These are phyloP conservation scores for Anoplius nigerrimus DNA, from an alignment of 2,888 invertebrate species.

Conservation along the genomic window DNA sequence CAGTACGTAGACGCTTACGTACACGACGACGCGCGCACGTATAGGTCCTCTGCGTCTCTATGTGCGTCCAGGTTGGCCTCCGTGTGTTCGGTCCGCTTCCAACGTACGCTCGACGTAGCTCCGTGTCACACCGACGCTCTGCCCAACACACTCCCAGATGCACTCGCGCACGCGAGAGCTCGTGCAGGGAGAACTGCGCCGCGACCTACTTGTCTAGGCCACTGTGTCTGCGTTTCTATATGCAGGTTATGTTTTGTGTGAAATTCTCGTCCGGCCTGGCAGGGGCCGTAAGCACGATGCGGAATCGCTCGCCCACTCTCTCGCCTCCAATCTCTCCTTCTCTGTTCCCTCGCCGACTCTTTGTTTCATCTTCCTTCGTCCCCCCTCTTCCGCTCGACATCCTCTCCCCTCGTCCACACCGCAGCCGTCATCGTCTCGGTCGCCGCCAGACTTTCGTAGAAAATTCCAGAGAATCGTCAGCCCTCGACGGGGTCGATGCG, in stretches of 20 bases:
- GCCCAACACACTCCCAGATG: slow-evolving; percentile 2
- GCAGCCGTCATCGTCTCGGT: slow-evolving; percentile 1
- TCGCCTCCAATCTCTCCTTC: slow-evolving; percentile 18
- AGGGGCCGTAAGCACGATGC: slow-evolving; percentile 32
- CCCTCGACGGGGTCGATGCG: slow-evolving; percentile 42
- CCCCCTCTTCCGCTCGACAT: too few species aligned
- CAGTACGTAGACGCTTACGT: neutral
- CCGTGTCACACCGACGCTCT: neutral
- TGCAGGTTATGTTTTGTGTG: slow-evolving; percentile 55
- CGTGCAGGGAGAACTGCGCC: slow-evolving; percentile 68
- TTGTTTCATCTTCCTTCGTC: neutral
- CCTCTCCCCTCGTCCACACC: slow-evolving; percentile 3
- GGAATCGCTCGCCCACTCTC: slow-evolving; percentile 27
- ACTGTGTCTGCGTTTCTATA: slow-evolving; percentile 67
- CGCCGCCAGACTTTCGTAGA: slow-evolving; percentile 34
- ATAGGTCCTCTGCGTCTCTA: neutral
- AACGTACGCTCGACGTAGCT: too few species aligned
- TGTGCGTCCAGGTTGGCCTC: slow-evolving; percentile 14
- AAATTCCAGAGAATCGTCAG: slow-evolving; percentile 41
- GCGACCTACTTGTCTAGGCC: slow-evolving; percentile 74
- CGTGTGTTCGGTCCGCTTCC: slow-evolving; percentile 6
- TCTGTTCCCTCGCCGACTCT: slow-evolving; percentile 4
- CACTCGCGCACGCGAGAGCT: slow-evolving; percentile 52
- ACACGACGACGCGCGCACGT: slow-evolving; percentile 6
- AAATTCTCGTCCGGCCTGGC: slow-evolving; percentile 5